Percentiles rank a stretch among this genome's conserved stretches.
These are phyloP conservation scores for Drosophila tani DNA, from an alignment of 1,140 invertebrate species.

Conservation along the genomic window DNA sequence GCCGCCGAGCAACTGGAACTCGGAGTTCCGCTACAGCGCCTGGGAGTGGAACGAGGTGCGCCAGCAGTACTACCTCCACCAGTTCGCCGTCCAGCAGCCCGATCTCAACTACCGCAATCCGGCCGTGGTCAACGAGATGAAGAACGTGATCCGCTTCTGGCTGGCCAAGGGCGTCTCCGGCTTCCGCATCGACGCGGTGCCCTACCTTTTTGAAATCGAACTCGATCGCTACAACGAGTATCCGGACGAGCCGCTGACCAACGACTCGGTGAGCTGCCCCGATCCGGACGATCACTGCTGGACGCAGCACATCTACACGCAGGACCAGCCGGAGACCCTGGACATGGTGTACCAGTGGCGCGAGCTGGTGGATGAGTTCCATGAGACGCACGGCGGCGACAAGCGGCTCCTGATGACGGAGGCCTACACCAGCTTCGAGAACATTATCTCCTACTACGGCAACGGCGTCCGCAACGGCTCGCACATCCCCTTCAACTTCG, in stretches of 20 bases:
- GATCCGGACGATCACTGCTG: slow-evolving; percentile 86
- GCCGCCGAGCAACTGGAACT: slow-evolving; percentile 87
- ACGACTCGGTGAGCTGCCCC: slow-evolving; percentile 54
- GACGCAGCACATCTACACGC: slow-evolving; percentile 88
- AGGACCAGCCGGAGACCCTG: slow-evolving; percentile 87
- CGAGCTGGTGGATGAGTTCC: slow-evolving; percentile 87
- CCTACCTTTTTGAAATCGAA: slow-evolving; percentile 87
- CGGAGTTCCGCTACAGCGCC: slow-evolving; percentile 83
- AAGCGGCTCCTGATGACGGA: slow-evolving; percentile 88
- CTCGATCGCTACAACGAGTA: slow-evolving; percentile 85
- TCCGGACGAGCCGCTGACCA: slow-evolving; percentile 87
- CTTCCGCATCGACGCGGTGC: slow-evolving; percentile 89
- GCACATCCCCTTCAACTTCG: slow-evolving; percentile 89
- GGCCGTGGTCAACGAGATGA: slow-evolving; percentile 86
- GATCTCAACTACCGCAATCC: slow-evolving; percentile 90
- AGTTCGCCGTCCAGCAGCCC: slow-evolving; percentile 88
- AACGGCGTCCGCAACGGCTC: slow-evolving; percentile 86
- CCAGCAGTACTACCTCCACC: slow-evolving; percentile 88
- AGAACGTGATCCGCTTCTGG: slow-evolving; percentile 89
- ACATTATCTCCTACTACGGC: slow-evolving; percentile 88
- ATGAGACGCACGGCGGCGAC: slow-evolving; percentile 85
- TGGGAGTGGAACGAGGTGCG: slow-evolving; percentile 87
- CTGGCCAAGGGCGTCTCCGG: slow-evolving; percentile 90
- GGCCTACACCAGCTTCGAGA: slow-evolving; percentile 86
- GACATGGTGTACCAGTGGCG: slow-evolving; percentile 88